Base-by-base conservation (phyloP, 2,888 invertebrate species). In the Microdon myrmicae region DNA sequence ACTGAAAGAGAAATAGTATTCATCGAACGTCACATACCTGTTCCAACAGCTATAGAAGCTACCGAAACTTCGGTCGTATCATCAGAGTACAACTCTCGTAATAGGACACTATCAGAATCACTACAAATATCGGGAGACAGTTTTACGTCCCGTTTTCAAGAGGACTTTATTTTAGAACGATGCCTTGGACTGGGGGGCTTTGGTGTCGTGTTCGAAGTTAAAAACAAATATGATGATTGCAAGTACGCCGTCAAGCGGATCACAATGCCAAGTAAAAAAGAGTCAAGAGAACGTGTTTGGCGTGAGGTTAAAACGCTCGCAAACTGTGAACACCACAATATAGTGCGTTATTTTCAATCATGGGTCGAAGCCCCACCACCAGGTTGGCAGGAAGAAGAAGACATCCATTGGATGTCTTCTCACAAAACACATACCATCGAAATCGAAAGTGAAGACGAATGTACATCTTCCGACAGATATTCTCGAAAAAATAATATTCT, bases 161-260 rank as follows among this genome's bases (percentile, higher is more conserved):
- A 85, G 1, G 96, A 96, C 75, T 97, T 96, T 79, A 88, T 90
- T 34, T 87, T 90, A 16, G 81, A 94, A 19, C 83, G 87, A 61
- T 90, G 92, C 69, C 81, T 95, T 9, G 95, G 95, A 0, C 86
- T 86, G 70, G 98, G 98, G 12, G 98, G 97, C 0, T 99, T 96
- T 79, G 98, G 98, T 0, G 89, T 97, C 2, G 98, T 99, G 0
- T 97, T 97, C 77, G 92, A 96, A 76, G 96, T 93, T 0, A 87
- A 86, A 75, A 96, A 97, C 77, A 94, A 92, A 77, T 87, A 96
- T 49, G 98, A 99, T 75, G 94, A 96, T 72, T 90, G 93, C 70
- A 86, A 87, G 58, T 99, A 98, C 80, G 98, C 98, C 4, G 89
- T 99, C 0, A 99, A 99, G 81, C 84, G 97, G 72, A 96, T 97